phyloP scores from a whole-genome alignment of 2,797 vertebrate genomes.

The Gila robusta region DNA sequence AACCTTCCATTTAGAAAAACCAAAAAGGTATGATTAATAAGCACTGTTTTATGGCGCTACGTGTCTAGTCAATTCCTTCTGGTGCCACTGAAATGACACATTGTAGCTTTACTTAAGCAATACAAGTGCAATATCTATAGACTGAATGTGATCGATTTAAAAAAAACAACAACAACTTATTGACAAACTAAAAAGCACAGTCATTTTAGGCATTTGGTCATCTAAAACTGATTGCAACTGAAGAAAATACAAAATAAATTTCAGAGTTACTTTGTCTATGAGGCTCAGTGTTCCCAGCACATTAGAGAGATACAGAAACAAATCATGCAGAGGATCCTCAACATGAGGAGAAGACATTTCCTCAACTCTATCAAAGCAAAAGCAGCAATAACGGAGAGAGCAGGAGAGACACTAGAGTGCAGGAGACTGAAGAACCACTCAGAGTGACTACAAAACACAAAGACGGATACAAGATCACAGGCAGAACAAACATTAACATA shows the following conservation, averaged over 20 bases:
- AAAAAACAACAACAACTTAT: background rate
- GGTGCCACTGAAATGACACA: constrained; percentile 12
- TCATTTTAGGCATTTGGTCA: constrained; percentile 36
- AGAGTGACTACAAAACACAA: constrained; percentile 82
- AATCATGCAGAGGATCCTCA: constrained; percentile 50
- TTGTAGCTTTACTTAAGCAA: background rate
- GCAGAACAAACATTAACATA: constrained; percentile 39
- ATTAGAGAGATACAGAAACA: constrained; percentile 47
- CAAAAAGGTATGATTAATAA: background rate
- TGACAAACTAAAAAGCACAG: constrained; percentile 25
- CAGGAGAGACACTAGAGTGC: constrained; percentile 73
- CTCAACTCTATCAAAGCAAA: constrained; percentile 56
- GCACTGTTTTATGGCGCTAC: background rate
- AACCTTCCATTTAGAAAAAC: background rate
- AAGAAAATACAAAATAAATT: no score
- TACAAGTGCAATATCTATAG: constrained; percentile 22
- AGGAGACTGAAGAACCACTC: constrained; percentile 88
- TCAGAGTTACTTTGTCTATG: constrained; percentile 40
- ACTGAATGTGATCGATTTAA: background rate
- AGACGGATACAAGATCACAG: constrained; percentile 57
- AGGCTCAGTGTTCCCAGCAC: constrained; percentile 59
- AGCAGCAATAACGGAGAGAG: constrained; percentile 55
- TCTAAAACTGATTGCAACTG: constrained; percentile 5
- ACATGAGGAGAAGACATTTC: constrained; percentile 51
- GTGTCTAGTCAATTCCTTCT: constrained; percentile 1